phyloP scores from a whole-genome alignment of 2,888 invertebrate genomes.

The Zygaena filipendulae region DNA sequence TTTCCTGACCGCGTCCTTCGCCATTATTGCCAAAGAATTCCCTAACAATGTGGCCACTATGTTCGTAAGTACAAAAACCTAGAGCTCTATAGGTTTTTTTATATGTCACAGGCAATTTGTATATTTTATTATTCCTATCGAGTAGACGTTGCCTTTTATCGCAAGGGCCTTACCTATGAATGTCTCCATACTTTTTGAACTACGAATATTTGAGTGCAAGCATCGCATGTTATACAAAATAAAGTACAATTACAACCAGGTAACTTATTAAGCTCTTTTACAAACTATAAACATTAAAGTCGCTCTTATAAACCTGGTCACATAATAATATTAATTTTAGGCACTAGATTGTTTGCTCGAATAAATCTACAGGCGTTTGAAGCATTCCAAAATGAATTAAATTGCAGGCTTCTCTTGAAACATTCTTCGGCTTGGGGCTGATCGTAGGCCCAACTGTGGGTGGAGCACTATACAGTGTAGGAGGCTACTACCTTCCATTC shows the following conservation, averaged over 20 bases:
- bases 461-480: conserved; percentile 82
- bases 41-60: conserved; percentile 86
- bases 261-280: too few relatives aligned
- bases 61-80: conserved; percentile 72
- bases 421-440: conserved; percentile 87
- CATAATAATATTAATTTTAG: too few relatives aligned
- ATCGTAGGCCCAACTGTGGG: conserved; percentile 93
- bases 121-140: neutral
- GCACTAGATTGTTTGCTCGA: too few relatives aligned
- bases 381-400: conserved; percentile 1
- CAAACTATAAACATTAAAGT: too few relatives aligned
- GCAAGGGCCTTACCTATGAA: neutral
- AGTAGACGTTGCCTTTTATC: neutral
- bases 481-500: conserved; percentile 85
- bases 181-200: too few relatives aligned
- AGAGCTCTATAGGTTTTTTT: neutral
- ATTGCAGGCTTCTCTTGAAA: conserved; percentile 80
- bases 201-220: too few relatives aligned
- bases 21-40: conserved; percentile 89
- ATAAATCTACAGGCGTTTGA: neutral
- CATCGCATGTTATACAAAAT: too few relatives aligned
- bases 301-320: too few relatives aligned
- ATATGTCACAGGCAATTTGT: neutral
- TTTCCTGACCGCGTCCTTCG: conserved; percentile 86
- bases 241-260: too few relatives aligned